Conservation (phyloP, 2,888 invertebrate genomes). For the Caenorhabditis sp. region DNA sequence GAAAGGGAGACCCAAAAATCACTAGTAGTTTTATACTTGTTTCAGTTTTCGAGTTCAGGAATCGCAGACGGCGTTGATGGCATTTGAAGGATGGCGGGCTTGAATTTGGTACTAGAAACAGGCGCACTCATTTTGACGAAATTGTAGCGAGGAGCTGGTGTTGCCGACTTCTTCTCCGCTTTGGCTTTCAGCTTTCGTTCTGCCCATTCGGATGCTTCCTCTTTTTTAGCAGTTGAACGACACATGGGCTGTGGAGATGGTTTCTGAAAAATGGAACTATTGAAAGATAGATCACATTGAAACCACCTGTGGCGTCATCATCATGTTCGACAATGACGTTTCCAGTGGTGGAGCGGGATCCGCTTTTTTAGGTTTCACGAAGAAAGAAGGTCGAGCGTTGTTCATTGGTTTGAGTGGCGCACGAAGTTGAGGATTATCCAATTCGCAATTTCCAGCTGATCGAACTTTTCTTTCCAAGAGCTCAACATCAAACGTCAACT, state of each 20-base stretch:
- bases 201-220: constrained; percentile 36
- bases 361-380: constrained; percentile 24
- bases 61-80: constrained; percentile 8
- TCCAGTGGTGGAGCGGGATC: not conserved
- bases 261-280: constrained; percentile 7
- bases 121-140: constrained; percentile 29
- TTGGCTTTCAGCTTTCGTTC: constrained; percentile 22
- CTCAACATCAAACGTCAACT: constrained; percentile 35
- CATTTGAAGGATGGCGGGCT: constrained; percentile 35
- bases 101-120: constrained; percentile 24
- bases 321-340: constrained; percentile 21
- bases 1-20: no score
- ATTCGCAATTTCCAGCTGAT: constrained; percentile 10
- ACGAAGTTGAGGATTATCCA: constrained; percentile 17
- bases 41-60: not conserved
- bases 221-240: constrained; percentile 21
- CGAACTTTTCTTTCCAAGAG: constrained; percentile 17
- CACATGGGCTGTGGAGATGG: not conserved
- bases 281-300: not conserved
- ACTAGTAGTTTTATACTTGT: not conserved
- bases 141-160: constrained; percentile 36
- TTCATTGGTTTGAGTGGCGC: constrained; percentile 36
- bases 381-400: constrained; percentile 45
- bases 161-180: constrained; percentile 43
- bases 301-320: constrained; percentile 45